Evolutionary conservation across 2,797 vertebrate species (phyloP).

Genomic region (Sebastes kiyomatsui): DNA sequence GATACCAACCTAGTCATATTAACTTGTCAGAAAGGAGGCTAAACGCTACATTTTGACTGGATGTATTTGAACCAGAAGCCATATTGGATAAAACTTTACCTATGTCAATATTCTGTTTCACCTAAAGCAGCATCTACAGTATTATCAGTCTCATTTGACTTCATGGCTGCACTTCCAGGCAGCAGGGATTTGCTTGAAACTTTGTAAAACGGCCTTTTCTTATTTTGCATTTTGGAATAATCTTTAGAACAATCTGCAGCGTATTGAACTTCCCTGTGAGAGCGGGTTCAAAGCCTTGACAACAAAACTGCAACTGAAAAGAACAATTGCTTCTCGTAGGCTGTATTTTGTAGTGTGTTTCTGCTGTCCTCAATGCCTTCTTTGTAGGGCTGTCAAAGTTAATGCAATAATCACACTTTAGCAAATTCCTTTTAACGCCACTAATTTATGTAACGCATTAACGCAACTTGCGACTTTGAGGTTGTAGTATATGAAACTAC

Average conservation of each 20-base stretch:
- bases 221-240: slow-evolving; percentile 4
- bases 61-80: background rate
- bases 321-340: background rate
- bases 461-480: too few relatives aligned
- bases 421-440: background rate
- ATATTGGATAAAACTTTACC: background rate
- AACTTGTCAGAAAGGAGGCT: background rate
- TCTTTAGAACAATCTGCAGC: slow-evolving; percentile 11
- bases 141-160: background rate
- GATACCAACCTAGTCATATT: too few relatives aligned
- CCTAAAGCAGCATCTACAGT: background rate
- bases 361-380: background rate
- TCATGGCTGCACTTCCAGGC: background rate
- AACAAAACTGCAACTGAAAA: background rate
- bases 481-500: too few relatives aligned
- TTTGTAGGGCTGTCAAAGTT: background rate
- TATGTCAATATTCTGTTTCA: background rate
- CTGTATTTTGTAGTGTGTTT: background rate
- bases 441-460: background rate
- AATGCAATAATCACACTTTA: background rate
- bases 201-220: background rate
- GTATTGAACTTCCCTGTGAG: slow-evolving; percentile 14
- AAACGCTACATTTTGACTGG: background rate
- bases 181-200: background rate
- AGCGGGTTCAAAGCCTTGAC: background rate